Evolutionary conservation across 2,113 vertebrate genomes (phyloP), one percentile per base, ranked within the genome.

Genomic region (Thomomys bottae): DNA sequence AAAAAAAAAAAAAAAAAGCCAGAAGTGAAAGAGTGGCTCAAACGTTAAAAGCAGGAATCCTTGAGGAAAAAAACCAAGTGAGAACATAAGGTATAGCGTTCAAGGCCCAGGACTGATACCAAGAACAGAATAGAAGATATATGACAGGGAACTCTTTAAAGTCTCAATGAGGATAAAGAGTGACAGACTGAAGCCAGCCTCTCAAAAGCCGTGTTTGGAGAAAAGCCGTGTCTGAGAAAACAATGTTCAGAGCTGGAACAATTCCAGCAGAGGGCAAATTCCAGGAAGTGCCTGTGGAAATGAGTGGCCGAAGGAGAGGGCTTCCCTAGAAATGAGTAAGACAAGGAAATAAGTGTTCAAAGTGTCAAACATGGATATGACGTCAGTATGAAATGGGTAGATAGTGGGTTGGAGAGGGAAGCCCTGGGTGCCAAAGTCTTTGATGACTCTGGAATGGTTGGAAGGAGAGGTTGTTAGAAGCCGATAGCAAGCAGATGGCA

Each of bases 261-360:
- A 36, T n/a, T 57, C 73, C 32, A 34, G 11, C 8, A 68, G 63
- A 59, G 0, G 21, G 21, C 34, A 88, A 76, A 6, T 84, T 76
- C 42, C 45, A 87, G 94, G 85, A 63, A 70, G 90, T 91, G 82
- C 67, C 63, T 59, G 3, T 1, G 10, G 34, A 28, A 91, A 64
- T 45, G 71, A 26, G 11, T 45, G 32, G 45, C 57, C 30, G 42
- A 66, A 28, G 11, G 26, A 71, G 42, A 42, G 2, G 49, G 32
- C 26, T 9, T 89, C 40, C 57, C 3, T 49, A 36, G n/a, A 61
- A 59, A 87, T 73, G 32, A 89, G 28, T 89, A 85, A 83, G 71
- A 79, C 28, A 61, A 45, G 77, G 24, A 67, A 78, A 76, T 42
- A 67, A 72, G 45, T 61, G 21, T 7, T 11, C 38, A 77, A 36